Evolutionary conservation across 2,888 invertebrate species (phyloP).

Genomic region (Anagyrus pseudococci): DNA sequence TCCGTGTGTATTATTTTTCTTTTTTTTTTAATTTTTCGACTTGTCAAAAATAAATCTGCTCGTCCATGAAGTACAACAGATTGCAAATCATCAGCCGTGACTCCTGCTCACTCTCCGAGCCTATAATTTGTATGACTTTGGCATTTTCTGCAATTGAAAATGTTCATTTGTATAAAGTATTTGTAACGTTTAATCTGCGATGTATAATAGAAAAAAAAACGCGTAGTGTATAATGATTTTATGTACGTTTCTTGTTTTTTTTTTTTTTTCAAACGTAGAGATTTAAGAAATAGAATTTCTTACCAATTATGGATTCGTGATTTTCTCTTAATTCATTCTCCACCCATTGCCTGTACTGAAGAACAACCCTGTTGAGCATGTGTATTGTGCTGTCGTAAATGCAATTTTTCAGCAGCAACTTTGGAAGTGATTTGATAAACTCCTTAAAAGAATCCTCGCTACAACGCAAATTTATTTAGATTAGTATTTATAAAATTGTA

Average conservation of each 20-base stretch:
- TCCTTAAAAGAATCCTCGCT: conserved; percentile 51
- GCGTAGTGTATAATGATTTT: conserved; percentile 3
- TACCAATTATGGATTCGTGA: conserved; percentile 52
- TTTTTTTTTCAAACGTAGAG: too few species aligned
- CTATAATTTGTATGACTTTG: conserved; percentile 52
- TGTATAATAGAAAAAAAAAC: too few species aligned
- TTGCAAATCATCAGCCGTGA: conserved; percentile 57
- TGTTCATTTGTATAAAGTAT: conserved; percentile 18
- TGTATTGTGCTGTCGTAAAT: conserved; percentile 53
- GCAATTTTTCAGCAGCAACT: conserved; percentile 46
- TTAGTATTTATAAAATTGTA: conserved; percentile 5
- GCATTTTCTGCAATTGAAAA: conserved; percentile 52
- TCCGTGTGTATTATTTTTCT: too few species aligned
- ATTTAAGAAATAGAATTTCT: too few species aligned
- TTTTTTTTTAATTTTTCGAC: conserved; percentile 9
- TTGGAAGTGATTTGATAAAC: conserved; percentile 51
- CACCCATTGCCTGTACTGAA: conserved; percentile 52
- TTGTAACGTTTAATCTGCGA: neutral
- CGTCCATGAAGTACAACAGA: conserved; percentile 55
- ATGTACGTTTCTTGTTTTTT: conserved; percentile 4
- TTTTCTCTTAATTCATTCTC: conserved; percentile 47
- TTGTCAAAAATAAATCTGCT: conserved; percentile 52
- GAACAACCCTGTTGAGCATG: conserved; percentile 52
- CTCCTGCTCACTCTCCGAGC: conserved; percentile 48
- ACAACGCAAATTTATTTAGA: conserved; percentile 22